These are phyloP conservation scores for Pandemis corylana DNA, from an alignment of 2,888 invertebrate genomes.

Conservation along the genomic window DNA sequence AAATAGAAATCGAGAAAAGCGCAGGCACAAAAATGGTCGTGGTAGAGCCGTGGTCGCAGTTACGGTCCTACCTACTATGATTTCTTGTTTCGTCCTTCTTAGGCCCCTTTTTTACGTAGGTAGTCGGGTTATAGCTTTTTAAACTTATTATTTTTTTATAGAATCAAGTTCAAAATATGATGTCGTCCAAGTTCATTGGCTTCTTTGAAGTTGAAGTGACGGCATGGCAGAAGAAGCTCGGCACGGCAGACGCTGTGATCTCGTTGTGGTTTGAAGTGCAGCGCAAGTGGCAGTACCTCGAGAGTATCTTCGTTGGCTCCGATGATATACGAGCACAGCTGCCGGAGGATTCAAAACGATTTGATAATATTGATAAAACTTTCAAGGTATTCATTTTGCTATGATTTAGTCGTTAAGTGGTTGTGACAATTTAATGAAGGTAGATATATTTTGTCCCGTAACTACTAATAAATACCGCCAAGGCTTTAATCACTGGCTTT, in stretches of 20 bases:
- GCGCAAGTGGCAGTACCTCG: conserved; percentile 96
- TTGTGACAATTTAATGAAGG: no score
- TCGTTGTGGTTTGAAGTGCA: conserved; percentile 95
- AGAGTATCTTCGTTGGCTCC: conserved; percentile 97
- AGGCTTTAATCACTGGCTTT: no score
- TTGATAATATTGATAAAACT: conserved; percentile 93
- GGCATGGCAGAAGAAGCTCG: conserved; percentile 94
- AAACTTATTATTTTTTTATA: conserved; percentile 44
- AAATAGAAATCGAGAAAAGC: no score
- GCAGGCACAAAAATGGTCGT: no score
- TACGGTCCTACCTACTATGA: no score
- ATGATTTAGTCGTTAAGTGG: neutral
- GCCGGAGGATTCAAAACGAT: conserved; percentile 95
- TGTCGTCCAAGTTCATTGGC: conserved; percentile 96
- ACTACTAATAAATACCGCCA: no score
- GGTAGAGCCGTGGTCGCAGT: no score
- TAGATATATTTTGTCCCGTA: no score
- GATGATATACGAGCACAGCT: conserved; percentile 97
- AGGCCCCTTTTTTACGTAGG: no score
- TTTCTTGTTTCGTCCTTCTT: no score
- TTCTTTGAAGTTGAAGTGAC: conserved; percentile 94
- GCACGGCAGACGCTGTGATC: conserved; percentile 94
- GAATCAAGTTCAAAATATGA: conserved; percentile 95
- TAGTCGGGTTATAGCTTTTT: no score
- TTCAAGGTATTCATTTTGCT: conserved; percentile 86